Base-by-base conservation (phyloP, 2,888 invertebrate genomes). In the Drosophila kuntzei region DNA sequence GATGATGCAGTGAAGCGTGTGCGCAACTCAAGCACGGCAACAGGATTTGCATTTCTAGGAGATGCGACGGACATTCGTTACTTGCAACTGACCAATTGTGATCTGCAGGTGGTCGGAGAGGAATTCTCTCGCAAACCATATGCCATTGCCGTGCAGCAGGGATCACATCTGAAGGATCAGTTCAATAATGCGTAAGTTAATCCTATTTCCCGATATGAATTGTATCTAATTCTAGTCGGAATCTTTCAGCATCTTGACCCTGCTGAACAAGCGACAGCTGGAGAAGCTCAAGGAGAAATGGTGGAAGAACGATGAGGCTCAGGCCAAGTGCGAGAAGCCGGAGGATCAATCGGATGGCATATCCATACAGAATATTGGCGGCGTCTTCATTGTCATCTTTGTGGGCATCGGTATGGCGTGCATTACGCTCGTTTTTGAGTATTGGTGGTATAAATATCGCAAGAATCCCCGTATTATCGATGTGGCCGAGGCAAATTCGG, bases 71-170 rank as follows among this genome's bases (percentile, higher is more conserved):
- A 98, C 86, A 97, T 99, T 39, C 95, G 96, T 63, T 92, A 92
- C 57, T 76, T 92, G 46, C 91, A 91, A 16, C 82, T 92, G 85
- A 92, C 91, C 32, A 92, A 92, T 71, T 92, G 92, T 51, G 97
- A 98, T 89, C 94, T 99, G 7, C 96, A 97, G 91, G 95, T 96
- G 93, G 97, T 99, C 0, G 99, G 99, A 0, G 98, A 98, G 71
- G 99, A 99, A 92, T 99, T 99, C 92, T 98, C 98, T 0, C 94
- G 98, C 65, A 99, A 99, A 90, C 99, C 99, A 0, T 98, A 98
- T 89, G 99, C 99, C 0, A 96, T 99, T 47, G 99, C 98, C 0
- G 98, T 99, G 0, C 98, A 98, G 91, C 98, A 98, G 91, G 98
- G 98, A 0, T 98, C 98, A 0, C 97, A 98, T 1, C 93, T 99